Base-by-base conservation (phyloP, 2,113 vertebrate genomes). In the Sphaerodactylus townsendi region DNA sequence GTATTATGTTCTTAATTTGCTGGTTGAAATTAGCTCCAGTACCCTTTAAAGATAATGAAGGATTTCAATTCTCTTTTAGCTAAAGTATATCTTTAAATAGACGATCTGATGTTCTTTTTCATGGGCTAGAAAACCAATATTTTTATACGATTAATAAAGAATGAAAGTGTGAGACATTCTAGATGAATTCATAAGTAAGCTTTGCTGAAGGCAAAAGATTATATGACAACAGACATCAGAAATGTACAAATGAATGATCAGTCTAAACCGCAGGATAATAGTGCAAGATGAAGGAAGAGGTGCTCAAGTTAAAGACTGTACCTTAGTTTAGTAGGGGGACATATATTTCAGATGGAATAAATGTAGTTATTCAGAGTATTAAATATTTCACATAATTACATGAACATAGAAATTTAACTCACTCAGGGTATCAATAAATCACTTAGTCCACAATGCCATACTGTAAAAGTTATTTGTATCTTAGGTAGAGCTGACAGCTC, bases 131-230 rank as follows among this genome's bases (percentile, higher is more conserved):
- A 84, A 77, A 66, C 14, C 48, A 79, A 89, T 9, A 76, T 53
- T 59, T 73, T 84, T n/a, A 73, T 59, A 53, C 86, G 83, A 91
- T 88, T 86, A 89, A 83, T 88, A 91, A 86, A 41, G 88, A 93
- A 90, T 88, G 23, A 82, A 68, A 33, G 30, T 59, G 77, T 71
- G 83, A 85, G 77, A 93, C 82, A 41, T 88, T 92, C 56, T 71
- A 46, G 65, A 37, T 80, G 74, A 88, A 92, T 92, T 93, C 78
- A 83, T 81, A 46, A 44, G 66, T 87, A 64, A 89, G 59, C 82
- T 56, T 87, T 90, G 85, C 86, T 89, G 72, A 84, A n/a, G 72
- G 82, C 86, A 46, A 65, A 86, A 87, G 92, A 71, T 74, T 15
- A 23, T 50, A 81, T 87, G 90, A 89, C 56, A 88, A 88, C 11